Evolutionary conservation across 1,140 invertebrate genomes (phyloP).

Genomic region (Telenomus remus): DNA sequence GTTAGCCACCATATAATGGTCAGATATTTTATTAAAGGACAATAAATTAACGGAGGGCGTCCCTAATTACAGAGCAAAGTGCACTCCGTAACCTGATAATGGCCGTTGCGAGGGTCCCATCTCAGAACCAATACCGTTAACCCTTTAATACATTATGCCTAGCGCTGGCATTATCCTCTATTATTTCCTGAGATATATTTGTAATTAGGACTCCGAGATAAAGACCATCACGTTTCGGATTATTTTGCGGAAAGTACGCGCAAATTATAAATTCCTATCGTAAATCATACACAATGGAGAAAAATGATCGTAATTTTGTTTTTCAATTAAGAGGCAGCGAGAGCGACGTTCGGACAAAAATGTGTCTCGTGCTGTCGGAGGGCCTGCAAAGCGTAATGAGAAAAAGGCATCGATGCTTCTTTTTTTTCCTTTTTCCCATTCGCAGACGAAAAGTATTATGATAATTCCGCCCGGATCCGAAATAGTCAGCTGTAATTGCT

Average conservation of each 20-base stretch:
- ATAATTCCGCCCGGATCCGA: conserved; percentile 22
- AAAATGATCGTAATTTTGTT: neutral
- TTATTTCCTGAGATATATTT: conserved; percentile 53
- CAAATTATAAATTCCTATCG: too few relatives aligned
- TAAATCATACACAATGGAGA: too few relatives aligned
- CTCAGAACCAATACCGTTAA: conserved; percentile 43
- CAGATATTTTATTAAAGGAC: conserved; percentile 52
- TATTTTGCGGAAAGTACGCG: conserved; percentile 15
- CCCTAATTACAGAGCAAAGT: conserved; percentile 51
- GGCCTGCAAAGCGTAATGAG: too few relatives aligned
- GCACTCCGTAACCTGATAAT: conserved; percentile 52
- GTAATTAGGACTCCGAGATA: conserved; percentile 34
- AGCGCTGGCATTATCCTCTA: conserved; percentile 44
- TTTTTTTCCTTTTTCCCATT: too few relatives aligned
- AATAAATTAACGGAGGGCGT: conserved; percentile 51
- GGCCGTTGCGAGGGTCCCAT: conserved; percentile 30
- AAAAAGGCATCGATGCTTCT: too few relatives aligned
- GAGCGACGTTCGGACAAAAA: neutral
- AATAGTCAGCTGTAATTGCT: conserved; percentile 34
- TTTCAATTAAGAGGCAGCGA: neutral
- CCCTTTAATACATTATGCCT: conserved; percentile 52
- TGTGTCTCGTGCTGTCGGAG: too few relatives aligned
- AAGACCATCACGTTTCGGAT: conserved; percentile 41
- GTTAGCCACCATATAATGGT: conserved; percentile 44
- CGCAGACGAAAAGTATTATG: conserved; percentile 15